These are phyloP conservation scores for Forpus xanthops DNA, from an alignment of 2,797 vertebrate genomes.

Conservation along the genomic window DNA sequence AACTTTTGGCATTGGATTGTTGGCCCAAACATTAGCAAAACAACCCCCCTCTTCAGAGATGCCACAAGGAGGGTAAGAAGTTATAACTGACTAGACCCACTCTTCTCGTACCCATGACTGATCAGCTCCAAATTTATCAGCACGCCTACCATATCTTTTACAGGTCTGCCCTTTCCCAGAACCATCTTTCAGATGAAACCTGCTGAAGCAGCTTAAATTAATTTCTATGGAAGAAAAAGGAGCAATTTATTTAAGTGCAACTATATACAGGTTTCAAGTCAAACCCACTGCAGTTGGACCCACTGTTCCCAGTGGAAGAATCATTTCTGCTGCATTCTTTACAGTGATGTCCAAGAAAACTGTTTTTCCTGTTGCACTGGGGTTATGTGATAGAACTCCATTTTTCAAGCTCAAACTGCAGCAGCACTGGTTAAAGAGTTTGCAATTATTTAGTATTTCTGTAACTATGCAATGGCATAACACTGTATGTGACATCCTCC, in stretches of 20 bases:
- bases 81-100: fast-evolving
- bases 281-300: neutral
- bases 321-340: neutral
- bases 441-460: neutral
- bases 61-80: neutral
- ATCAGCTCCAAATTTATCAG: neutral
- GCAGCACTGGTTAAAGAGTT: neutral
- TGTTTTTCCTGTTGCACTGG: neutral
- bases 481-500: neutral
- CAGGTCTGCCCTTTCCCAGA: neutral
- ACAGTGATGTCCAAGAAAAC: neutral
- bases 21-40: neutral
- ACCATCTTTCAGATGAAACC: neutral
- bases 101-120: fast-evolving
- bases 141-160: fast-evolving
- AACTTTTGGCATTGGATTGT: neutral
- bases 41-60: fast-evolving
- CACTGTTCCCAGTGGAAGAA: fast-evolving
- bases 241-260: neutral
- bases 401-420: neutral
- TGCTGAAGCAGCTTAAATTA: neutral
- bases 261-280: neutral
- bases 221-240: neutral
- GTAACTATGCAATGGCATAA: neutral
- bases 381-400: neutral